Conservation (phyloP, 2,888 invertebrate species). For the Hypolimnas misippus region DNA sequence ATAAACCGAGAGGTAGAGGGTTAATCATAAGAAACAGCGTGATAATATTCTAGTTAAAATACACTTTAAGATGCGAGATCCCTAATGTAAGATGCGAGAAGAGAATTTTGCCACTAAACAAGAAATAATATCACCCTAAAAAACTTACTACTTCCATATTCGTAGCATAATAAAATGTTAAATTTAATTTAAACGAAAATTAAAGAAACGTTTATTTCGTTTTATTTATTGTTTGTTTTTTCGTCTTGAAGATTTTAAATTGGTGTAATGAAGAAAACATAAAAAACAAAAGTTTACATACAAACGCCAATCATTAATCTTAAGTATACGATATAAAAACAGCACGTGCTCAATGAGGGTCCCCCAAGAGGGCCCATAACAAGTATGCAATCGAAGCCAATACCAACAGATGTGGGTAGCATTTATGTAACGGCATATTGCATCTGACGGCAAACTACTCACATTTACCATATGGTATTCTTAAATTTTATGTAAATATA, state of each 20-base stretch:
- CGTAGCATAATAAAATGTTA: not conserved
- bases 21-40: constrained; percentile 17
- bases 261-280: not conserved
- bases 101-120: not conserved
- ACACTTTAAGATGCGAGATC: not conserved
- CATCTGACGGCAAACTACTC: constrained; percentile 48
- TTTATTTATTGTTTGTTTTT: not conserved
- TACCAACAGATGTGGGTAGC: constrained; percentile 56
- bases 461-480: constrained; percentile 43
- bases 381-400: constrained; percentile 54
- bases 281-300: constrained; percentile 23
- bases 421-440: constrained; percentile 57
- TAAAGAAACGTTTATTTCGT: not conserved
- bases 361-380: constrained; percentile 39
- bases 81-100: not conserved
- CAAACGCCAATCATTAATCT: constrained; percentile 41
- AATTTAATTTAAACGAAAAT: not conserved
- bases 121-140: not conserved
- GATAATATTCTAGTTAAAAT: constrained; percentile 3
- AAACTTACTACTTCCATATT: not conserved
- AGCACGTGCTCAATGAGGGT: constrained; percentile 50
- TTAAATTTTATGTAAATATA: constrained; percentile 43
- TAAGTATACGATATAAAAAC: constrained; percentile 45
- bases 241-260: not conserved
- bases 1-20: constrained; percentile 20